Conservation (phyloP, 2,797 vertebrate genomes). For the Phataginus tricuspis region DNA sequence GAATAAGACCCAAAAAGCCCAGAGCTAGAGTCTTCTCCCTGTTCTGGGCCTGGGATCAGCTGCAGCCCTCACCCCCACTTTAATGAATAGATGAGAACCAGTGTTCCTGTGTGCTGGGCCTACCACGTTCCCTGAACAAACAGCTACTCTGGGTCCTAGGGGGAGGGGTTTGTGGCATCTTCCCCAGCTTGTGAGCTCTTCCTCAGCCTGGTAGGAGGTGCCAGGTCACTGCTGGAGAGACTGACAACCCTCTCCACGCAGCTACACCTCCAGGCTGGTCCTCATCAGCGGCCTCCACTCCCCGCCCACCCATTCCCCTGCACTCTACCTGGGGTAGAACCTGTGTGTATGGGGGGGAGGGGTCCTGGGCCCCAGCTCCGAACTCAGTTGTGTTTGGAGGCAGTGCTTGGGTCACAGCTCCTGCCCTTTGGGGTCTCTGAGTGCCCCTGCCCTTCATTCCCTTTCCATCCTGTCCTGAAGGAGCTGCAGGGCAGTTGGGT, state of each 20-base stretch:
- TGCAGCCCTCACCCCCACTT: background rate
- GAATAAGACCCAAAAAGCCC: background rate
- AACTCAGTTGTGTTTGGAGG: background rate
- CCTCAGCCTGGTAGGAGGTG: background rate
- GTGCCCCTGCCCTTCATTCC: background rate
- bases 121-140: background rate
- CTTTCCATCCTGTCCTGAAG: background rate
- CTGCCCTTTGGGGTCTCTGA: background rate
- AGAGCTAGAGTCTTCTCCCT: background rate
- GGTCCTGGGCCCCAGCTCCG: background rate
- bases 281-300: too few species aligned
- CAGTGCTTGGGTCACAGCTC: background rate
- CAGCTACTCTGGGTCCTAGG: background rate
- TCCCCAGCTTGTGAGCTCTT: background rate
- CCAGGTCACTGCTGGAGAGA: background rate
- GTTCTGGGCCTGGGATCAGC: background rate
- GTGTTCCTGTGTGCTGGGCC: background rate
- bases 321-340: background rate
- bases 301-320: background rate
- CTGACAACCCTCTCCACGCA: background rate
- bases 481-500: background rate
- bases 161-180: background rate
- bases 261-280: background rate
- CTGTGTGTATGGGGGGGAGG: background rate
- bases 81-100: background rate